Evolutionary conservation across 2,888 invertebrate species (phyloP).

Genomic region (Acrocyrtus sp.): DNA sequence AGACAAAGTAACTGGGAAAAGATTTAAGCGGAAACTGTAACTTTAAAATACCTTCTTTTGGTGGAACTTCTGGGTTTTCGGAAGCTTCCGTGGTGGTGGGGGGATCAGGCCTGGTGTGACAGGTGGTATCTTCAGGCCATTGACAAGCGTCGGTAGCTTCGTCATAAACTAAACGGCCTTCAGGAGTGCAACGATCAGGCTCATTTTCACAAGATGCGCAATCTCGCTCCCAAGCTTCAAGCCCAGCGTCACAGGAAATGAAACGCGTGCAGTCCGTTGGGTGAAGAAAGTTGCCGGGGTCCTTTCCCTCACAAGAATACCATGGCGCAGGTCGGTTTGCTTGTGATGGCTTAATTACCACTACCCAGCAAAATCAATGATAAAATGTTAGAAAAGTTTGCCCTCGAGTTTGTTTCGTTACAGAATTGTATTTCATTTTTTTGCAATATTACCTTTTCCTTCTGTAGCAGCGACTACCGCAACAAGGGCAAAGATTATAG

Average conservation of each 20-base stretch:
- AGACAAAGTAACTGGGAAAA: no score
- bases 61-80: neutral
- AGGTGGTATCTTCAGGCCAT: neutral
- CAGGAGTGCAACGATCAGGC: neutral
- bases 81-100: neutral
- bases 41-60: neutral
- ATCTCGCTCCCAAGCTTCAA: neutral
- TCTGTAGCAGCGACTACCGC: no score
- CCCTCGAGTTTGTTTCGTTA: no score
- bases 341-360: no score
- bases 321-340: no score
- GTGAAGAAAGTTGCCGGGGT: neutral
- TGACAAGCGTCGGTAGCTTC: neutral
- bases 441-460: no score
- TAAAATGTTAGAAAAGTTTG: no score
- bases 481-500: no score
- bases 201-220: conserved; percentile 4
- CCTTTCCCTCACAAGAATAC: no score
- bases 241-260: conserved; percentile 6
- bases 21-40: no score
- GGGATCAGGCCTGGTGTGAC: neutral
- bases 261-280: conserved; percentile 7
- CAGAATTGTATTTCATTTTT: no score
- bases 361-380: no score
- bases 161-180: neutral